Base-by-base conservation (phyloP, 92 coral and sea anemone species). In the Epizoanthus illoricatus region DNA sequence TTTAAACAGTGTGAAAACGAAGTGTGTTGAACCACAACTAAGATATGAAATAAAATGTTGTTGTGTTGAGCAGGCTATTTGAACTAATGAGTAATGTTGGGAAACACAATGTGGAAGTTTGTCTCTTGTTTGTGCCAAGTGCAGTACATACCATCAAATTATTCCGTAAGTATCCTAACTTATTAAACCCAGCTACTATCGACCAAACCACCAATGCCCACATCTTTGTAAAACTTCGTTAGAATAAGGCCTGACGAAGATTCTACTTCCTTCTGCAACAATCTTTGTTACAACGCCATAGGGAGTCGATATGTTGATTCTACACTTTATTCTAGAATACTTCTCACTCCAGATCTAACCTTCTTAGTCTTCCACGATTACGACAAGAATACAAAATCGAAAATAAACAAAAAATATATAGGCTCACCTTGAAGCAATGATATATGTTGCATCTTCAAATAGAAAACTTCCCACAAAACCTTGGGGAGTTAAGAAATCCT, bases 391-490 rank as follows among this genome's bases (percentile, higher is more conserved):
- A 28, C 2, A 16, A 75, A 76, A 41, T 8, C 11, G 33, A 64
- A 78, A 40, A 5, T 28, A 63, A 62, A 45, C 72, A 63, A 65
- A 62, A 43, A 42, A 23, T 54, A 39, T 13, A 68, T 18, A 0
- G 54, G 18, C 72, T 45, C 45, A 78, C 82, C 82, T 78, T 40
- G 16, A 18, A 73, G 57, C 0, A 63, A 21, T 11, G 82, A 63
- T 45, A 42, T 23, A 13, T 23, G 72, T 2, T 42, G 58, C 70
- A 78, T 78, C 13, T 58, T 52, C 39, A 49, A 19, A 49, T 23
- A 6, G 17, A 5, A 36, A 19, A 76, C 19, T 56, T 59, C 63
- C 59, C 45, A 61, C 5, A 19, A 78, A 64, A 21, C 71, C 60
- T 21, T 61, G 18, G 41, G n/a, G 49, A 76, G 56, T 52, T 52